Evolutionary conservation across 2,888 invertebrate species (phyloP).

Genomic region (Tetragonisca angustula): DNA sequence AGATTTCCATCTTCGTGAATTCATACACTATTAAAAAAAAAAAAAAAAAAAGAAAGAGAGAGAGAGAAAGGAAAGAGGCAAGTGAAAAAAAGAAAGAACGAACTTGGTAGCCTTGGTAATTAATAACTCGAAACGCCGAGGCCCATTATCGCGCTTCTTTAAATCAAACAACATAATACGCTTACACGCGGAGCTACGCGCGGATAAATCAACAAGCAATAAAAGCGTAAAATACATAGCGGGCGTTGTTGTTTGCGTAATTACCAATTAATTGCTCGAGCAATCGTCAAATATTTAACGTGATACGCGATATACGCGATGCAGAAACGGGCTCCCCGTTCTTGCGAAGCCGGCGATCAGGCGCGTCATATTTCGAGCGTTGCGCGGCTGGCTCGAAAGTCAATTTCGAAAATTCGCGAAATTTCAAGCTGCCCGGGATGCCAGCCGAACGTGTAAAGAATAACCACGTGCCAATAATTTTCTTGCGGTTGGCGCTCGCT

Average conservation of each 20-base stretch:
- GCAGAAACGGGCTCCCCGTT: background rate
- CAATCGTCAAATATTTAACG: conserved; percentile 9
- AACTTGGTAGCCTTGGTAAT: background rate
- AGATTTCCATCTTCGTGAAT: background rate
- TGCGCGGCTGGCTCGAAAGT: too few species aligned
- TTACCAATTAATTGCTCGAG: conserved; percentile 21
- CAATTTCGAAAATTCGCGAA: too few species aligned
- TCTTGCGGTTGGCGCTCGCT: too few species aligned
- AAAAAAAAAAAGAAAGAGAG: background rate
- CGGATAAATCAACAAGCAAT: background rate
- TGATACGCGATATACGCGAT: background rate
- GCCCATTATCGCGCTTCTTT: conserved; percentile 9
- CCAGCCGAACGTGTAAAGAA: too few species aligned
- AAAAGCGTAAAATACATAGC: background rate
- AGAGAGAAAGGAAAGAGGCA: too few species aligned
- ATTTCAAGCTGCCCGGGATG: too few species aligned
- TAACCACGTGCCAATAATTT: too few species aligned
- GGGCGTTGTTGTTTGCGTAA: conserved; percentile 2
- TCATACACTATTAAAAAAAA: background rate
- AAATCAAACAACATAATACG: conserved; percentile 1
- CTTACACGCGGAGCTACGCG: background rate
- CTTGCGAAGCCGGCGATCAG: background rate
- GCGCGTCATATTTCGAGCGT: background rate
- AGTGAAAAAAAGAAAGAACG: background rate
- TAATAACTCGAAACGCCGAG: background rate